Base-by-base conservation (phyloP, 2,888 invertebrate species). In the Bembecia ichneumoniformis region DNA sequence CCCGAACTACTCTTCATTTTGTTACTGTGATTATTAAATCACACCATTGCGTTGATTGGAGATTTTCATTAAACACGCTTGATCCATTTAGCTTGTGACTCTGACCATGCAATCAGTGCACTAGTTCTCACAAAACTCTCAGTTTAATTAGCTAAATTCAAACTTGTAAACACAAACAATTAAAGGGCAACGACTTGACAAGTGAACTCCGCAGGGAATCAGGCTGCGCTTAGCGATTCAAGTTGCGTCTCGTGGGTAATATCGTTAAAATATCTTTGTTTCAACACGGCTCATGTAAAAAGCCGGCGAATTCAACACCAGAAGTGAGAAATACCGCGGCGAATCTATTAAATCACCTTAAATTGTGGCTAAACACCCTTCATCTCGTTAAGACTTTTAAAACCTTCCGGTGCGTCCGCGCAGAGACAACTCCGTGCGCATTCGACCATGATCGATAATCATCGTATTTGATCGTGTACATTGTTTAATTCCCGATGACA, bases 261-360 rank as follows among this genome's bases (percentile, higher is more conserved):
- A 83, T 82, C 82, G 82, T 86, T 86, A 87, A 87, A 87, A 87
- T 87, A 83, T 81, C 82, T 86, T 79, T 82, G 82, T 81, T 74
- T 80, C 74, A 80, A 82, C 81, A 80, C 76, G 63, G 74, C 69
- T 69, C 68, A 71, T 56, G 71, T 78, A 80, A 86, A 83, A 84
- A 84, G 74, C 66, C 60, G 60, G 60, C 66, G 51, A 50, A 48
- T 47, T 66, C 73, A 71, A 76, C 78, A 76, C 76, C 73, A 66
- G 67, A 84, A 82, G 87, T 86, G 86, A 84, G 80, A 86, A 82
- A 81, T 80, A 72, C 75, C 73, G 73, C 71, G 69, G 69, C 68
- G 66, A 62, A 70, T 74, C 71, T 65, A 62, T 68, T 68, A 66
- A 73, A 74, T 74, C 71, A 73, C 71, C 70, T 60, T 57, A 75